Percentiles rank a stretch among this genome's conserved stretches.
These are phyloP conservation scores for Melanotaenia parkinsoni DNA, from an alignment of 2,797 vertebrate genomes.

Conservation along the genomic window DNA sequence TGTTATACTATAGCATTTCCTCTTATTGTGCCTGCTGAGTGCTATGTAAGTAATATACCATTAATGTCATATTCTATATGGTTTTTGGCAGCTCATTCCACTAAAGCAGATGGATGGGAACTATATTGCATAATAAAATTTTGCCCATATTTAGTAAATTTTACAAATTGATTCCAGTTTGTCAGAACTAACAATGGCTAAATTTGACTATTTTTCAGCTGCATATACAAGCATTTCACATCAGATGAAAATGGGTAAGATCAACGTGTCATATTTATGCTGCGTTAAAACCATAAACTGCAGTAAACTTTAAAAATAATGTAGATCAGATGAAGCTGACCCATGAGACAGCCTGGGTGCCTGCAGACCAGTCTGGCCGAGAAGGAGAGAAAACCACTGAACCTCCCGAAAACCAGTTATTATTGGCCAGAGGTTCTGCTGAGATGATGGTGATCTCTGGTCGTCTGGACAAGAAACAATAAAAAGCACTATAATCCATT, in stretches of 20 bases:
- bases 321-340: conserved; percentile 65
- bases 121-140: not conserved
- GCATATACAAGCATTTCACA: not conserved
- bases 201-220: not conserved
- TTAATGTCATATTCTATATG: not conserved
- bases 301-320: not conserved
- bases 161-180: not conserved
- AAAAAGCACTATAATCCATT: not conserved
- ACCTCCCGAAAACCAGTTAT: conserved; percentile 86
- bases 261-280: not conserved
- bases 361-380: conserved; percentile 84
- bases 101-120: not conserved
- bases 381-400: conserved; percentile 75
- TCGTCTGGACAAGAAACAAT: conserved; percentile 78
- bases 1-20: not conserved
- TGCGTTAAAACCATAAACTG: not conserved
- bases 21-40: not conserved
- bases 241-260: not conserved
- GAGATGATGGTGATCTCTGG: conserved; percentile 94
- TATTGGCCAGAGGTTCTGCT: conserved; percentile 86
- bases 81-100: not conserved
- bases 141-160: not conserved
- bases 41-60: not conserved
- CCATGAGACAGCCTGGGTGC: conserved; percentile 82
- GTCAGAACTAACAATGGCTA: not conserved